Conservation (phyloP, 2,888 invertebrate species). For the Acleris laterana region DNA sequence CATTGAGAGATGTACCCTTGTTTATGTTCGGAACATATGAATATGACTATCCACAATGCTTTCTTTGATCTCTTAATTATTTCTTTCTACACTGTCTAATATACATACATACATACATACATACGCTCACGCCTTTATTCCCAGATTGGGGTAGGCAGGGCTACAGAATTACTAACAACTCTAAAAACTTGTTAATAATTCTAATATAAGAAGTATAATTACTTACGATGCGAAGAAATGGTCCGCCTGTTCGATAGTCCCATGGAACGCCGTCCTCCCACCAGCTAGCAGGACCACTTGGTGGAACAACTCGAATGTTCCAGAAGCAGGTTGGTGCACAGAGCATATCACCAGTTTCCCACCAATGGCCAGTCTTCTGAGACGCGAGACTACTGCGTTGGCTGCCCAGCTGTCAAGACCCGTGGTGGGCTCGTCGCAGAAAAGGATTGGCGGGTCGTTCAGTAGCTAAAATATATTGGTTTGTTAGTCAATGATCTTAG, state of each 20-base stretch:
- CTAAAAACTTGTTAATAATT: too few relatives aligned
- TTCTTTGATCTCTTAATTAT: too few relatives aligned
- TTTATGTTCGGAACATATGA: too few relatives aligned
- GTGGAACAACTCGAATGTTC: constrained; percentile 92
- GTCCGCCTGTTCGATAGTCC: constrained; percentile 88
- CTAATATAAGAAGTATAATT: constrained; percentile 24
- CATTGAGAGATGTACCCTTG: too few relatives aligned
- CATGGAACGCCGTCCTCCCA: constrained; percentile 91
- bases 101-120: too few relatives aligned
- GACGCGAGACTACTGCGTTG: constrained; percentile 89
- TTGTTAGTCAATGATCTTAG: background rate
- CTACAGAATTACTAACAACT: too few relatives aligned
- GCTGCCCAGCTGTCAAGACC: constrained; percentile 96
- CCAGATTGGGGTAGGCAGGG: too few relatives aligned
- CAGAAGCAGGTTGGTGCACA: constrained; percentile 96
- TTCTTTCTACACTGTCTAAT: too few relatives aligned
- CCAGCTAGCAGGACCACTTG: constrained; percentile 90
- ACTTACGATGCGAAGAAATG: constrained; percentile 88
- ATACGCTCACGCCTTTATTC: too few relatives aligned
- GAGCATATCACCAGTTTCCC: constrained; percentile 94
- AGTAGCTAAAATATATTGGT: constrained; percentile 84
- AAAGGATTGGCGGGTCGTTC: constrained; percentile 94
- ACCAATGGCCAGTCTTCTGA: constrained; percentile 85
- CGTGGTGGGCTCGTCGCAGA: constrained; percentile 97
- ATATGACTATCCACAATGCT: too few relatives aligned